phyloP scores from a whole-genome alignment of 2,888 invertebrate species.

The Tricholauxania praeusta region DNA sequence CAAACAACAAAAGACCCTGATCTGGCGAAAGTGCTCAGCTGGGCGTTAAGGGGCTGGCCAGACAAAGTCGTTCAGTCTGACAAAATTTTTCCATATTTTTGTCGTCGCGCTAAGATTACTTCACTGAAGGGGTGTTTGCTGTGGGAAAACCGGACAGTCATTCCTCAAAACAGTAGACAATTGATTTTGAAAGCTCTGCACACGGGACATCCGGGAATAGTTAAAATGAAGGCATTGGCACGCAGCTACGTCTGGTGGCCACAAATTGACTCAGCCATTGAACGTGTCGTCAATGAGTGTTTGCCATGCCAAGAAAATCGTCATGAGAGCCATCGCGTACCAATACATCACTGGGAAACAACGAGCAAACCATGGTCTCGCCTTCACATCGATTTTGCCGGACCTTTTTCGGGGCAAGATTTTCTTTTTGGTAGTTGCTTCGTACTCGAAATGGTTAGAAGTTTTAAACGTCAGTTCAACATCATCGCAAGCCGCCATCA shows the following conservation, averaged over 20 bases:
- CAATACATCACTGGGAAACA: conserved; percentile 23
- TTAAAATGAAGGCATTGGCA: conserved; percentile 31
- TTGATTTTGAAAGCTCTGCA: neutral
- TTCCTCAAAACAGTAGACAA: conserved; percentile 25
- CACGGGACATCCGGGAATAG: conserved; percentile 22
- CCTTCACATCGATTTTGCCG: neutral
- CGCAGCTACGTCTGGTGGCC: conserved; percentile 39
- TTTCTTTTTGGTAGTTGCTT: too few relatives aligned
- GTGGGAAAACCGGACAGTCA: conserved; percentile 42
- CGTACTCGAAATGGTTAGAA: too few relatives aligned
- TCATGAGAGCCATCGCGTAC: conserved; percentile 21
- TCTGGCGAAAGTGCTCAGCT: conserved; percentile 42
- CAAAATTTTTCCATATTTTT: conserved; percentile 27
- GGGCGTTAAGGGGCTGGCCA: conserved; percentile 44
- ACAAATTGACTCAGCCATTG: conserved; percentile 31
- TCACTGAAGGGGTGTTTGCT: conserved; percentile 40
- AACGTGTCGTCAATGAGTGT: conserved; percentile 24
- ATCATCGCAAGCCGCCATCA: too few relatives aligned
- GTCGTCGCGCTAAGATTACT: conserved; percentile 16
- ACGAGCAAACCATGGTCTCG: conserved; percentile 22
- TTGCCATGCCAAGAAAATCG: conserved; percentile 21
- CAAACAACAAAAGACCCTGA: conserved; percentile 36
- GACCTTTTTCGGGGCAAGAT: too few relatives aligned
- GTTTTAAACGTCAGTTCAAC: too few relatives aligned
- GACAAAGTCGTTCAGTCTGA: conserved; percentile 25